Conservation (phyloP, 2,113 vertebrate species). For the Mionectes macconnelli region DNA sequence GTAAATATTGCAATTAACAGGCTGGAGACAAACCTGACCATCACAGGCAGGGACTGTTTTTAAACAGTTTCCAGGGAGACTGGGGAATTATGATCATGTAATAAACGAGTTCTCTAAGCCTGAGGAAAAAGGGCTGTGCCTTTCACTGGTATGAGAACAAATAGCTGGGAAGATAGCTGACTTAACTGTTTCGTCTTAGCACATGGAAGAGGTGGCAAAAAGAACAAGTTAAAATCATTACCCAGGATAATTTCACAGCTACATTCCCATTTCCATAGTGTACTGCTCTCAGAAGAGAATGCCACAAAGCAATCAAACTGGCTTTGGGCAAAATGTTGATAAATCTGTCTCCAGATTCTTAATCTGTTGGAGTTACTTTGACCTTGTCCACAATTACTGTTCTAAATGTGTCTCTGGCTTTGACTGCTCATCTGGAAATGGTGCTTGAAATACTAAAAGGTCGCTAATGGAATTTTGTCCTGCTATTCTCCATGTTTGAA, state of each 20-base stretch:
- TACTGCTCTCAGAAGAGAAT: not conserved
- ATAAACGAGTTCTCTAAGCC: not conserved
- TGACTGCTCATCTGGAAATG: constrained; percentile 21
- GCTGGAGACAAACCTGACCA: not conserved
- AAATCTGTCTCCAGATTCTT: not conserved
- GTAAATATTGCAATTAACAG: not conserved
- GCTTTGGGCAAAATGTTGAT: not conserved
- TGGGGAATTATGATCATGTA: not conserved
- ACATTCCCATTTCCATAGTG: not conserved
- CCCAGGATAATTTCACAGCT: not conserved
- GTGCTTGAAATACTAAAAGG: constrained; percentile 1
- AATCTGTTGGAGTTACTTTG: not conserved
- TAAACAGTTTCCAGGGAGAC: constrained; percentile 23
- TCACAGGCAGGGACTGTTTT: not conserved
- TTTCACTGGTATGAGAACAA: constrained; percentile 32
- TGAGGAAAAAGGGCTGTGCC: not conserved
- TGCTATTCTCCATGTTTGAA: not conserved
- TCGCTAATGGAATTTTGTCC: constrained; percentile 17
- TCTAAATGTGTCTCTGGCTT: constrained; percentile 5
- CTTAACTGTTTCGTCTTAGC: not conserved
- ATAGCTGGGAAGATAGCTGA: not conserved
- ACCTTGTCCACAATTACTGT: not conserved
- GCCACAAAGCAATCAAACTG: not conserved
- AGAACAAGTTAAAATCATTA: not conserved
- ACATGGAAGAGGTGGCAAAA: not conserved